Evolutionary conservation across 1,140 invertebrate species (phyloP), one percentile per base, ranked within the genome.

Genomic region (Tetragonula clypearis): DNA sequence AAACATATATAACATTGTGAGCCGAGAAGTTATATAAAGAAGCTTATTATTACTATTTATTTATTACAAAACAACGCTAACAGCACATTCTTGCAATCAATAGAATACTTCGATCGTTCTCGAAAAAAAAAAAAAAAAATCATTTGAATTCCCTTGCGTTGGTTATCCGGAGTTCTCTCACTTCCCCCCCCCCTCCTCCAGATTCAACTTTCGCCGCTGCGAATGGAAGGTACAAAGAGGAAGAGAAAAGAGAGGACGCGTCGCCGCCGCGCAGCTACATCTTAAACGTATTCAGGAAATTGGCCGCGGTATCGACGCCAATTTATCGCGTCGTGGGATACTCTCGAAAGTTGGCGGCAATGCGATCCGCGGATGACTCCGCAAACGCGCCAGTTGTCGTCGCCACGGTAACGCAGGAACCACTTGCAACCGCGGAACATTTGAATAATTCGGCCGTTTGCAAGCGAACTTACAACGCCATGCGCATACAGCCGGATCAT

Each of bases 361-460:
- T 53, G 76, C 41, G 41, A 62, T 84, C 85, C 85, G 90, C 69
- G 87, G 83, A 87, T 86, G 91, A 87, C 86, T 89, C 72, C 86
- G 82, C 82, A 76, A 85, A 84, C 82, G 79, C 79, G 68, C 49
- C 84, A 78, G 90, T 91, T 90, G 91, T 91, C 89, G 91, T 87
- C 87, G 81, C 82, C 87, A 86, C 85, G 84, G 83, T 90, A 89
- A 88, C 86, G 82, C 79, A 81, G 87, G 87, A 79, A 80, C 87
- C 82, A 26, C 84, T 89, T 86, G 82, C 86, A 85, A 84, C 84
- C 82, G 81, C 69, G 69, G 41, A 69, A 69, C 90, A 94, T 94
- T 94, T 94, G 91, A 94, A 94, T 94, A 94, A 94, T 94, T 94
- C 82, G 76, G 82, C 85, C 93, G 91, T 94, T 94, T 93, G 86